phyloP scores from a whole-genome alignment of 2,797 vertebrate genomes.

The Poecile montanus region DNA sequence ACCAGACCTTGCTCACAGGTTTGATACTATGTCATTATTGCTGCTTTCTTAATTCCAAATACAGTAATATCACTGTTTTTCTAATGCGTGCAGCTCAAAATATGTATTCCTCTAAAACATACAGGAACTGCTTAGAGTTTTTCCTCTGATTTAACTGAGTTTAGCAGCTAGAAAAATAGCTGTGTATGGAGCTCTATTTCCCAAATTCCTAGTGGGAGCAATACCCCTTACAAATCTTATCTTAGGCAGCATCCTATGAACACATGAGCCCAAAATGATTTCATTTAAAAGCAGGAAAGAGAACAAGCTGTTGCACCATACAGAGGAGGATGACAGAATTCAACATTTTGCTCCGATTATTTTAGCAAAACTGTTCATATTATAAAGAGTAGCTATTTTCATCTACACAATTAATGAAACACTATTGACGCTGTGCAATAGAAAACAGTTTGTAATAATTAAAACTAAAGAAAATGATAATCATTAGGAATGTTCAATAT shows the following conservation, averaged over 20 bases:
- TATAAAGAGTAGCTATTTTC: not conserved
- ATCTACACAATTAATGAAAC: not conserved
- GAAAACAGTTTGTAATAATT: not conserved
- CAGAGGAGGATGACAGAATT: not conserved
- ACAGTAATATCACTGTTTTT: not conserved
- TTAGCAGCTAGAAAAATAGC: not conserved
- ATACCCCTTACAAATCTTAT: not conserved
- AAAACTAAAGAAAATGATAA: not conserved
- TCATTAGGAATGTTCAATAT: not conserved
- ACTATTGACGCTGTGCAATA: accelerated
- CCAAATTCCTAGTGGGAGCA: not conserved
- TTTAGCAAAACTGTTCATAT: not conserved
- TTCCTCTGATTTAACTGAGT: not conserved
- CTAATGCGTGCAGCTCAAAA: not conserved
- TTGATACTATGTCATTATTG: not conserved
- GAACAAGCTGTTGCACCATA: not conserved
- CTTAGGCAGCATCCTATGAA: not conserved
- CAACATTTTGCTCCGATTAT: not conserved
- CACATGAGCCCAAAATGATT: not conserved
- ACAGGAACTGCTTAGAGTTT: not conserved
- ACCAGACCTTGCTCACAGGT: not conserved
- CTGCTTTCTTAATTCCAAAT: not conserved
- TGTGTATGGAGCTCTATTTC: not conserved
- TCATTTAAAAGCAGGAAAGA: not conserved
- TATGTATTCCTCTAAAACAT: not conserved